Evolutionary conservation across 1,140 invertebrate species (phyloP).

Genomic region (Mesaphorura yosii): DNA sequence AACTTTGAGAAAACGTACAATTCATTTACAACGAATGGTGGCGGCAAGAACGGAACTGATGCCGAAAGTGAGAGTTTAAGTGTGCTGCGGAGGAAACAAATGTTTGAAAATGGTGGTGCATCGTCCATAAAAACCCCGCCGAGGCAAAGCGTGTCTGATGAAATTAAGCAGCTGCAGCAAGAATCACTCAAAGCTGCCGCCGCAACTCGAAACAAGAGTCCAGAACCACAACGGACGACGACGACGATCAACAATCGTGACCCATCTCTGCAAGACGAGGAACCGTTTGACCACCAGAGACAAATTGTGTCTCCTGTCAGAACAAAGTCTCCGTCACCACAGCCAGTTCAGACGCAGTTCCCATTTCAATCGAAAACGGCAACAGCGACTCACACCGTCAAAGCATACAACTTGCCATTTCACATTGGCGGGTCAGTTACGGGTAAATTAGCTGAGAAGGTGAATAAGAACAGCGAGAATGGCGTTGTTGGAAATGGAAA

Average conservation of each 20-base stretch:
- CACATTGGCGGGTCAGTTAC: constrained; percentile 2
- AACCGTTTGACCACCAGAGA: too few relatives aligned
- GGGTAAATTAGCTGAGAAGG: neutral
- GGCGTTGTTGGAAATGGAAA: too few relatives aligned
- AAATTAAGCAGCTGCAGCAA: constrained; percentile 8
- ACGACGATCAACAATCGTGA: neutral
- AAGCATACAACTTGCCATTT: constrained; percentile 9
- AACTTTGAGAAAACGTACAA: neutral
- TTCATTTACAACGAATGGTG: neutral
- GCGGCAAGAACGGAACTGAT: neutral
- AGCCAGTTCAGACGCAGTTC: neutral
- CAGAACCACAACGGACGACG: neutral
- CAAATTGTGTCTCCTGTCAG: neutral
- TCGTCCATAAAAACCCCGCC: constrained; percentile 19
- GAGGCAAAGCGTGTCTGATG: constrained; percentile 19
- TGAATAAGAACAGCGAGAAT: neutral
- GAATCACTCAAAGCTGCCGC: constrained; percentile 6
- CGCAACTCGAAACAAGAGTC: neutral
- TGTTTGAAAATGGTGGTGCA: constrained; percentile 25
- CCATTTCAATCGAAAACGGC: neutral
- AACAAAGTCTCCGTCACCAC: neutral
- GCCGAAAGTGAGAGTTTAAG: constrained; percentile 19
- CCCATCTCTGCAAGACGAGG: too few relatives aligned
- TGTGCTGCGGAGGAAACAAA: constrained; percentile 22
- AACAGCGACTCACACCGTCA: neutral